Base-by-base conservation (phyloP, 2,113 vertebrate species). In the Jaculus jaculus region DNA sequence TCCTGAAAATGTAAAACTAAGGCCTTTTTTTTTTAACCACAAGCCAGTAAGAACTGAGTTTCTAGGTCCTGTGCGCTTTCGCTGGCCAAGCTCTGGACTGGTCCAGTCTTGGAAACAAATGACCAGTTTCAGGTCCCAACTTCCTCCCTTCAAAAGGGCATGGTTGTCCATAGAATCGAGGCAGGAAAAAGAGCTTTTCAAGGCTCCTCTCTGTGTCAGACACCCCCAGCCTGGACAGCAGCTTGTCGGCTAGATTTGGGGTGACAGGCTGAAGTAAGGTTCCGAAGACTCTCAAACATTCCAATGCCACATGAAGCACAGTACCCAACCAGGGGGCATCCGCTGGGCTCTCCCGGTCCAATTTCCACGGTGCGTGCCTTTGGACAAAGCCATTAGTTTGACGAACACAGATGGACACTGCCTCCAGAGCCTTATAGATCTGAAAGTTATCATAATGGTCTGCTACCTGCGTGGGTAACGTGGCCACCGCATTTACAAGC, bases 311-410 rank as follows among this genome's bases (percentile, higher is more conserved):
- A 0, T 99, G 99, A 37, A 99, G 96, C 87, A 99, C 95, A 18
- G 99, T 99, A 92, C 99, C 98, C 0, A 98, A 97, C 99, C 99
- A 99, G 8, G 86, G 98, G 75, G 90, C 97, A 60, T 99, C 98
- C 0, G 20, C 23, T 0, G 96, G 93, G n/a, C 98, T 96, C 1
- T 89, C 95, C 7, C 94, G 97, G 37, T 98, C 84, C 3, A 99
- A 96, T 90, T 99, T 99, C 99, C 99, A 99, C 0, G 99, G 99
- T 1, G 80, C 78, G 24, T 99, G 99, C 51, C 99, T 98, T 91
- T 99, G 99, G 87, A 99, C 96, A 89, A 99, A 99, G 7, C 98
- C 91, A 0, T 99, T 99, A 3, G 99, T 99, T 89, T 98, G 98
- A 58, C 99, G 98, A 26, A 99, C 98, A 0, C 99, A 99, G 23